A percentile compares a stretch with the other conserved stretches of the same genome.
These are phyloP conservation scores for Scomber scombrus DNA, from an alignment of 2,113 vertebrate genomes.

Conservation along the genomic window DNA sequence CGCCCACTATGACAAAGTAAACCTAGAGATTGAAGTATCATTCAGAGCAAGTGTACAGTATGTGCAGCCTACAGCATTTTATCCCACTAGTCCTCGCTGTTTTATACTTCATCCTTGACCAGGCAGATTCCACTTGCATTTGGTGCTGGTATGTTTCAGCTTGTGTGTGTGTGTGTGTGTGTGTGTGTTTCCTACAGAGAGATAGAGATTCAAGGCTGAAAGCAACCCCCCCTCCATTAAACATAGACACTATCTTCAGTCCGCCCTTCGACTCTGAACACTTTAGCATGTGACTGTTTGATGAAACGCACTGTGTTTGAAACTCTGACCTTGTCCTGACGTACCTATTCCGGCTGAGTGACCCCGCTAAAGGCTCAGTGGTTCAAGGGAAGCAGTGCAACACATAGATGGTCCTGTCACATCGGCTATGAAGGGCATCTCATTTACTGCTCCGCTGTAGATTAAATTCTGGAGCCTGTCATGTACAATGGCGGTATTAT, in stretches of 20 bases:
- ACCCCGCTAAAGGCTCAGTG: constrained; percentile 17
- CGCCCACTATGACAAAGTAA: constrained; percentile 35
- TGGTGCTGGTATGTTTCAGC: background rate
- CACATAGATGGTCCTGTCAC: constrained; percentile 47
- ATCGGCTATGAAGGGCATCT: constrained; percentile 54
- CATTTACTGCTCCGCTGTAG: constrained; percentile 41
- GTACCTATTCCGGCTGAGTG: constrained; percentile 31
- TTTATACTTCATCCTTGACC: constrained; percentile 32
- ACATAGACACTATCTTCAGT: constrained; percentile 1
- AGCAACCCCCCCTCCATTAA: constrained; percentile 21
- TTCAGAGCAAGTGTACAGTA: constrained; percentile 35
- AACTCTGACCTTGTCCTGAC: constrained; percentile 41
- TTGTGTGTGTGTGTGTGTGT: background rate
- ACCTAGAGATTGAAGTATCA: constrained; percentile 6
- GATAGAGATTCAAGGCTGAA: background rate
- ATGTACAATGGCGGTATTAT: constrained; percentile 64
- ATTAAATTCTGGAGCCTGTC: constrained; percentile 62
- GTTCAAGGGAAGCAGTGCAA: constrained; percentile 27
- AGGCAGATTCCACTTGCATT: constrained; percentile 14
- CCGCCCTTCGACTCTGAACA: constrained; percentile 6
- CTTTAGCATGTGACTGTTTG: constrained; percentile 11
- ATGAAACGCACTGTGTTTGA: constrained; percentile 49
- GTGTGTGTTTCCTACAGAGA: background rate
- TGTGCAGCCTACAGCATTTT: background rate
- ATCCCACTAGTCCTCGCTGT: background rate